phyloP scores from a whole-genome alignment of 2,797 vertebrate genomes.

The Aulostomus chinensis region DNA sequence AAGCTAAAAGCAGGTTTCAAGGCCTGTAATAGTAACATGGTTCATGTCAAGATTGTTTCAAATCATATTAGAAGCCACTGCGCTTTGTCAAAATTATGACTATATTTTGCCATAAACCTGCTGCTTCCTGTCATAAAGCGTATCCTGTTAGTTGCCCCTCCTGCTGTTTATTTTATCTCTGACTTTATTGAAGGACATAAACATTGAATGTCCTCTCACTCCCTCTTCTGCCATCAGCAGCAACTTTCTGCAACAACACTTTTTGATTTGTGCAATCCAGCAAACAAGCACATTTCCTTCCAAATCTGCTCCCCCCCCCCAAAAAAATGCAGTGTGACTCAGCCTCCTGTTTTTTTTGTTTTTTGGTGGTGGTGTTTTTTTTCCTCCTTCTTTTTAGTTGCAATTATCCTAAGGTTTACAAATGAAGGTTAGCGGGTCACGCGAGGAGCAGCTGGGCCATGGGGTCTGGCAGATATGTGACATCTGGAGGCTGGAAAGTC shows the following conservation, averaged over 20 bases:
- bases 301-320: no score
- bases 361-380: no score
- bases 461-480: conserved; percentile 13
- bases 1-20: neutral
- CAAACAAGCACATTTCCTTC: no score
- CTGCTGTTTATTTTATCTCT: conserved; percentile 3
- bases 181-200: conserved; percentile 5
- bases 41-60: neutral
- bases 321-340: no score
- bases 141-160: neutral
- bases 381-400: no score
- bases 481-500: conserved; percentile 26
- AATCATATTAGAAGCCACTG: neutral
- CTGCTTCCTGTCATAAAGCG: conserved; percentile 5
- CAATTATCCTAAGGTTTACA: no score
- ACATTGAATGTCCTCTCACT: neutral
- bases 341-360: no score
- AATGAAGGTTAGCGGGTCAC: conserved; percentile 22
- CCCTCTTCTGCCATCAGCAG: neutral
- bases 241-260: neutral
- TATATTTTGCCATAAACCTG: conserved; percentile 5
- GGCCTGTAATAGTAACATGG: neutral
- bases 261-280: neutral
- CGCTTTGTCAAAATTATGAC: neutral
- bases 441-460: conserved; percentile 18